These are phyloP conservation scores for Knipowitschia caucasica DNA, from an alignment of 2,797 vertebrate species.

Conservation along the genomic window DNA sequence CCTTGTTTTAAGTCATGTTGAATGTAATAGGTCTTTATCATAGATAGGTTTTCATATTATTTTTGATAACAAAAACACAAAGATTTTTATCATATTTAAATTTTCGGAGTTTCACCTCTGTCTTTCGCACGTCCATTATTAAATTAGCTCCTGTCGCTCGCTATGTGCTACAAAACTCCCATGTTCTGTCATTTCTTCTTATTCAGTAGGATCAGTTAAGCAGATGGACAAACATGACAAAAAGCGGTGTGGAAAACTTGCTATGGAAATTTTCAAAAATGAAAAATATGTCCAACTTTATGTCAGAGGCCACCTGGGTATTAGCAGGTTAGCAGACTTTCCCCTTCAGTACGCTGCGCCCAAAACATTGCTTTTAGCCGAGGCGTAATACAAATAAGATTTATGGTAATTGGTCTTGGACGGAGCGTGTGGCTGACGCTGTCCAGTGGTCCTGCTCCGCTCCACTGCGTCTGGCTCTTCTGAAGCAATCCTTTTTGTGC, in stretches of 20 bases:
- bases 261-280: neutral
- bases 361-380: slow-evolving; percentile 18
- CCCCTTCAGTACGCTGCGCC: slow-evolving; percentile 11
- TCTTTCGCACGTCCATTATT: no score
- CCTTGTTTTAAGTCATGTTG: no score
- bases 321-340: slow-evolving; percentile 26
- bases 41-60: no score
- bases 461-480: slow-evolving; percentile 10
- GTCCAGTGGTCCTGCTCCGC: slow-evolving; percentile 25
- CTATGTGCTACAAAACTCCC: no score
- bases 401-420: slow-evolving; percentile 52
- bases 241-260: slow-evolving; percentile 3
- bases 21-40: no score
- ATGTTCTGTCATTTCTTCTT: neutral
- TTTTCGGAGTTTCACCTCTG: no score
- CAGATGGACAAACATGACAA: neutral
- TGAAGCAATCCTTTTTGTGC: slow-evolving; percentile 9
- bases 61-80: no score
- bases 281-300: slow-evolving; percentile 7
- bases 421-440: slow-evolving; percentile 24
- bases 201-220: neutral
- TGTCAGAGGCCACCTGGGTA: slow-evolving; percentile 31
- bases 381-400: slow-evolving; percentile 48
- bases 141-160: no score
- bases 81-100: no score